Evolutionary conservation across 53 echinoderm and acorn worm species (phyloP), one percentile per base, ranked within the genome.

Genomic region (Luidia sarsii): DNA sequence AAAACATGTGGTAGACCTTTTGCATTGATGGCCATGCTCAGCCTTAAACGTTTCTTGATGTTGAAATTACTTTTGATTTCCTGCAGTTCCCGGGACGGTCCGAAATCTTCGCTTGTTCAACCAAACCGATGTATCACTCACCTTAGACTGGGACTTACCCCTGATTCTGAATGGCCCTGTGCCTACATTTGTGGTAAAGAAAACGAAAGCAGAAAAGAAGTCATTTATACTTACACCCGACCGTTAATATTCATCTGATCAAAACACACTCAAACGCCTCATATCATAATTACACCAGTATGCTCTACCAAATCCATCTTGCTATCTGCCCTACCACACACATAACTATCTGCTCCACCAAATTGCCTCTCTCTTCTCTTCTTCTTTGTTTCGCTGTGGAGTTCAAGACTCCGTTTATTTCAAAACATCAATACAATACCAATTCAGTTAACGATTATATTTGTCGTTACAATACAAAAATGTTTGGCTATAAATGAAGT

Each of bases 401-500:
- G 37, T 28, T 37, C 21, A 22, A 19, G 19, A n/a, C 37, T 5
- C 9, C 28, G 5, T 6, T 19, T 15, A 38, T 32, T 10, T 72
- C 34, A 28, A 72, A 53, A 37, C 35, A 39, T 8, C 66, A 30
- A 41, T 23, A 32, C 11, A 16, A 65, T 32, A 37, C 23, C 34
- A 65, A 65, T 46, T 46, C 15, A 10, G 46, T 10, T 10, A 15
- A 46, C 46, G 8, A 10, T 8, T 8, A 8, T 10, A 10, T 10
- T 46, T n/a, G n/a, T n/a, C n/a, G n/a, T n/a, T n/a, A n/a, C n/a
- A n/a, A n/a, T n/a, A n/a, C n/a, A n/a, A 16, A 19, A 53, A 19
- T 53, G n/a, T 21, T 11, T 8, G 30, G 59, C 75, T 25, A 9
- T 75, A 35, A 59, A 57, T 57, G 59, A 59, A 57, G 57, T 3